A percentile compares a stretch with the other conserved stretches of the same genome.
These are phyloP conservation scores for Hirtodrosophila alboralis DNA, from an alignment of 2,888 invertebrate genomes.

Conservation along the genomic window DNA sequence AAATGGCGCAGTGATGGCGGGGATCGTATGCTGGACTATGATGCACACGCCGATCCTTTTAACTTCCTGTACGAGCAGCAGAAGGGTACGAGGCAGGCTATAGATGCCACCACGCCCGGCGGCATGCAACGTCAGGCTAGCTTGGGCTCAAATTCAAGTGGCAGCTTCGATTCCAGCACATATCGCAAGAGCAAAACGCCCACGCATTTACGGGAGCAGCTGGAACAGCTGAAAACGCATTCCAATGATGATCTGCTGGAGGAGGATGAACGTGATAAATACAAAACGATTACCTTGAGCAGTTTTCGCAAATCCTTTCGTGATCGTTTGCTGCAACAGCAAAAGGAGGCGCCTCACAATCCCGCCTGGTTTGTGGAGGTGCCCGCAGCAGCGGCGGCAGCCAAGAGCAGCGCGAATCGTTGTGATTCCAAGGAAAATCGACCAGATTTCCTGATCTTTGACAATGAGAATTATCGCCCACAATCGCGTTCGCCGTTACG, in stretches of 20 bases:
- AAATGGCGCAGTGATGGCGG: constrained; percentile 81
- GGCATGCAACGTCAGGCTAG: constrained; percentile 52
- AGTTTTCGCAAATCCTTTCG: constrained; percentile 83
- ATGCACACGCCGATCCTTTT: constrained; percentile 82
- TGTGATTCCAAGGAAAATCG: constrained; percentile 68
- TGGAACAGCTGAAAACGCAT: constrained; percentile 79
- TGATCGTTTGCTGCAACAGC: constrained; percentile 79
- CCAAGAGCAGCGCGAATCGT: neutral
- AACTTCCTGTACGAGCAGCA: constrained; percentile 82
- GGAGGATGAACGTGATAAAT: constrained; percentile 78
- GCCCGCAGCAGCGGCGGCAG: constrained; percentile 43
- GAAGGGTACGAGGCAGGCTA: constrained; percentile 43
- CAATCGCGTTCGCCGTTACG: constrained; percentile 81
- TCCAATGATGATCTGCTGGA: constrained; percentile 58
- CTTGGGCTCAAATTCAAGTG: constrained; percentile 56
- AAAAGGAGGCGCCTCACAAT: constrained; percentile 81
- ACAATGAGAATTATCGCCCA: constrained; percentile 83
- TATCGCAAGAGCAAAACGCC: constrained; percentile 81
- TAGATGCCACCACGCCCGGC: constrained; percentile 20
- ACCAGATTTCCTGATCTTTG: constrained; percentile 77
- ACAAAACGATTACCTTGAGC: constrained; percentile 82
- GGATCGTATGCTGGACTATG: constrained; percentile 75
- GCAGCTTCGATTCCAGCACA: constrained; percentile 79
- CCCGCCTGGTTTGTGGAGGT: constrained; percentile 84
- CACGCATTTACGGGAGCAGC: constrained; percentile 74